A percentile compares a stretch with the other conserved stretches of the same genome.
These are phyloP conservation scores for Marmota flaviventris DNA, from an alignment of 2,113 vertebrate genomes.

Conservation along the genomic window DNA sequence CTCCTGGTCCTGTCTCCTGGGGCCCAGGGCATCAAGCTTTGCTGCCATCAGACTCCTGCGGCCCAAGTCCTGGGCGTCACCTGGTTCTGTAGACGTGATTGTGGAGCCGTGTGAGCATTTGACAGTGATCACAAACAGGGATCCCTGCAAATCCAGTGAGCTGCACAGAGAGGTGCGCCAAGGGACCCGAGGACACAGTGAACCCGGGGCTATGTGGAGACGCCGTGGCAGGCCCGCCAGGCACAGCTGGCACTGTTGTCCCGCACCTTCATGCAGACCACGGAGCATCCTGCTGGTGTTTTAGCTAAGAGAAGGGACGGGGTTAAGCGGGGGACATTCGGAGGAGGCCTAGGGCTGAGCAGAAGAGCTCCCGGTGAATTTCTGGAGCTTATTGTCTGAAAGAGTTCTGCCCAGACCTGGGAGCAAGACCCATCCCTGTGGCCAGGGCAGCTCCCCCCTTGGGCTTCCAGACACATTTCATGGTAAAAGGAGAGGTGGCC, in stretches of 20 bases:
- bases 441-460: neutral
- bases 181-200: too few relatives aligned
- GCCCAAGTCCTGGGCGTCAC: neutral
- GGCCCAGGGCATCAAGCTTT: neutral
- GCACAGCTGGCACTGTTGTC: too few relatives aligned
- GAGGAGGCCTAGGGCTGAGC: too few relatives aligned
- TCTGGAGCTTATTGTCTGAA: neutral
- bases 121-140: too few relatives aligned
- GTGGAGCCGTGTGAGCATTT: neutral
- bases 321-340: neutral
- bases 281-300: neutral
- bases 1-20: neutral
- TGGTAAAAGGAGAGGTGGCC: neutral
- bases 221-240: too few relatives aligned
- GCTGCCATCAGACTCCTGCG: neutral
- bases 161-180: too few relatives aligned
- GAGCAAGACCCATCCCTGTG: accelerated
- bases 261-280: too few relatives aligned
- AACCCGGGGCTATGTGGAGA: too few relatives aligned
- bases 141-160: too few relatives aligned
- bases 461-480: neutral
- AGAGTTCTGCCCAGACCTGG: neutral
- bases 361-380: neutral
- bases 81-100: neutral
- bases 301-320: neutral